Evolutionary conservation across 1,140 invertebrate genomes (phyloP), one percentile per base, ranked within the genome.

Genomic region (Hyposmocoma kahamanoa): DNA sequence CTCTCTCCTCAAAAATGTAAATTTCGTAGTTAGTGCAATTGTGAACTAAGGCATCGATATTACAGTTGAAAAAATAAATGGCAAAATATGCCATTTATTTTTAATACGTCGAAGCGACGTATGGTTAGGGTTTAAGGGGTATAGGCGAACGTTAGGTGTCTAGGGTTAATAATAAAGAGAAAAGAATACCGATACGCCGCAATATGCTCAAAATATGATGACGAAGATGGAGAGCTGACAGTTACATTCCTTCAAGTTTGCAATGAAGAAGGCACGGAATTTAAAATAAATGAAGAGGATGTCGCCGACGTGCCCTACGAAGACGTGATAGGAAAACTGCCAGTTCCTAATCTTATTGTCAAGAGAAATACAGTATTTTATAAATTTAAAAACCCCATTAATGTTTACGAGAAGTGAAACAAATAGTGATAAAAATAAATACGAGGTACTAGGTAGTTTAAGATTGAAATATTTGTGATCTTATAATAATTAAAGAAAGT

Each of bases 171-270:
- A 18, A n/a, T 51, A 39, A 36, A 28, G 32, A 50, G 18, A 43
- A 50, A 43, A 50, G 41, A 50, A 36, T 50, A 50, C 41, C 39
- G 48, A 8, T 50, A 36, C 13, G 48, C 48, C 26, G 48, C 41
- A 19, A 43, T 50, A 43, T 50, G 28, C 21, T 36, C 30, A 3
- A 22, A 20, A 11, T 50, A 34, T 50, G 48, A 50, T 26, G 48
- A 50, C 11, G 48, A 34, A 22, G 41, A 50, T 22, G 41, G 48
- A 34, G 48, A 50, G 19, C 22, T 49, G 47, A 30, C 47, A 1
- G 48, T 44, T 43, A 17, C 39, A 43, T 43, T 50, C 19, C 48
- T 50, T 34, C 20, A 50, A 50, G 48, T 50, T 9, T 34, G 39
- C 19, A 36, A 50, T 17, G 18, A 34, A 15, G 10, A 42, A 24